phyloP scores from a whole-genome alignment of 2,888 invertebrate species.

The Opisthograptis luteolata region DNA sequence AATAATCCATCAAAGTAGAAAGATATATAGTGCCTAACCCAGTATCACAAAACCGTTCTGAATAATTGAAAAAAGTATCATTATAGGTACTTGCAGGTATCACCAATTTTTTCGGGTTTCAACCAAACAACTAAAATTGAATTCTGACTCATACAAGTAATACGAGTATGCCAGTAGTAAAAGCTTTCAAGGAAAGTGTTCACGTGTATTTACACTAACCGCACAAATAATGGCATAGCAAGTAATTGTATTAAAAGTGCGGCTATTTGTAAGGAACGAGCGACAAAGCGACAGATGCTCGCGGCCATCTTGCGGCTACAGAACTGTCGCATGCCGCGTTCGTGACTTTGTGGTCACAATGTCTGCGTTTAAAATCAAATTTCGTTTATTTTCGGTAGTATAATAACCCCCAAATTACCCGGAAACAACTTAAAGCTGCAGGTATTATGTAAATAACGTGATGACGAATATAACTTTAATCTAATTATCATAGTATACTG shows the following conservation, averaged over 20 bases:
- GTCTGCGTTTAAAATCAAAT: conserved; percentile 79
- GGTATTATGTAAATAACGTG: conserved; percentile 53
- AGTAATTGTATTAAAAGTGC: conserved; percentile 73
- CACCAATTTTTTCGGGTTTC: background rate
- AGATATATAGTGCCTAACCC: no score
- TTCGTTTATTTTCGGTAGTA: conserved; percentile 55
- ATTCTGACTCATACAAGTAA: background rate
- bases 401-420: conserved; percentile 58
- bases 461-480: conserved; percentile 46
- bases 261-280: conserved; percentile 74
- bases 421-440: conserved; percentile 57
- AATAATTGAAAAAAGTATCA: no score
- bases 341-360: conserved; percentile 78
- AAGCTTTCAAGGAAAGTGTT: conserved; percentile 58
- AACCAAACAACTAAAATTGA: background rate
- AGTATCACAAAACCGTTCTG: no score
- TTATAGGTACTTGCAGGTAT: no score
- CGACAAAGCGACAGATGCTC: conserved; percentile 82
- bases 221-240: conserved; percentile 69
- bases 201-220: conserved; percentile 65
- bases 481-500: conserved; percentile 40
- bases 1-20: no score
- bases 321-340: conserved; percentile 65
- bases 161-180: conserved; percentile 2
- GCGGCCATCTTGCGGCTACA: conserved; percentile 75